Evolutionary conservation across 2,113 vertebrate species (phyloP), one percentile per base, ranked within the genome.

Genomic region (Phrynocephalus versicolor): DNA sequence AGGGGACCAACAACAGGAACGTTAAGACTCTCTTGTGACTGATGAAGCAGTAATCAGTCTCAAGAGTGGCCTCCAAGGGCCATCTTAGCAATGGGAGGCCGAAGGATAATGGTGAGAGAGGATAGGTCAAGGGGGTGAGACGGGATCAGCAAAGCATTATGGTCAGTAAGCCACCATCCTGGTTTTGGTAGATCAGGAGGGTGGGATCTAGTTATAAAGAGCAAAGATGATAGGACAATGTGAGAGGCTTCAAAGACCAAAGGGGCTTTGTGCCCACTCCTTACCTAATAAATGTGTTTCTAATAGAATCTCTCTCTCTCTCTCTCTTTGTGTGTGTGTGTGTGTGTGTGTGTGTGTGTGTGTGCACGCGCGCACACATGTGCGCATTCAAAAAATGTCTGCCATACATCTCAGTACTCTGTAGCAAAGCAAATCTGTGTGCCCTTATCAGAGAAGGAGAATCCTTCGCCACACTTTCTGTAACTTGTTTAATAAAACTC

Each of bases 101-200:
- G 88, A 25, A 85, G 84, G 86, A 25, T 76, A 85, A 92, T 91
- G 94, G 60, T 93, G 91, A 93, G 95, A 96, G 96, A 95, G 93
- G 92, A 95, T 95, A 96, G 96, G 96, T 96, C 96, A 95, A 95
- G 94, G 94, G 92, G 90, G 96, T 92, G 94, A 96, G 95, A 95
- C 94, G 93, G 95, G 94, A 95, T 95, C 96, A 94, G 95, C 89
- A 94, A 93, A 94, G 93, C 93, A 90, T 95, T 88, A 94, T 91
- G 85, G 96, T 84, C 92, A 92, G 71, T 81, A 90, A 90, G 90
- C 88, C 87, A 84, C 81, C 1, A 83, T 95, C 94, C 95, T 94
- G 95, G 45, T 51, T 5, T 5, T 51, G 45, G 45, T 83, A 90
- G n/a, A 92, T 92, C 94, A 57, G 90, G 94, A 94, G 93, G 74